Evolutionary conservation across 2,113 vertebrate species (phyloP), one percentile per base, ranked within the genome.

Genomic region (Cariama cristata): DNA sequence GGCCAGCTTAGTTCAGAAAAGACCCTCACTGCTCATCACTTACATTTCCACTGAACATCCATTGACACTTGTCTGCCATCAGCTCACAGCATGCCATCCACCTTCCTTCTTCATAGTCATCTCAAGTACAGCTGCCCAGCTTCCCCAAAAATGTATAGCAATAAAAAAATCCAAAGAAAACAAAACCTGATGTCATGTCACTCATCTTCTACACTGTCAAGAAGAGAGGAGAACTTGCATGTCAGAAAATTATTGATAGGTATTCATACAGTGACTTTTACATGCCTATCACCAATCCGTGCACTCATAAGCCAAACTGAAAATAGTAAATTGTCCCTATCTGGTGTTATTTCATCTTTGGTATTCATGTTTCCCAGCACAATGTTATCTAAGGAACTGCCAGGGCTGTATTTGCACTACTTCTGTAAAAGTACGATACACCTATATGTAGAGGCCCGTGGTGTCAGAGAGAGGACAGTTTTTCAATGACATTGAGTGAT

Each of bases 1-100:
- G 49, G 50, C 18, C 80, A 95, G 74, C 49, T 88, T 94, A 76
- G 62, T 62, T 96, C 58, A 79, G 58, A 96, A 95, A 90, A 69
- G 69, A 89, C 50, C 8, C 53, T 93, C 35, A 23, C 32, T 62
- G 89, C 49, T 96, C 42, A 86, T 77, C 86, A 76, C 80, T 96
- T 79, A 60, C 0, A 2, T 64, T 97, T 86, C 52, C 59, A 73
- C 66, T 52, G 80, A 96, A 85, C 49, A 21, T 42, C 20, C 62
- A 42, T 9, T 75, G 52, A 74, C 56, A 35, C 26, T 81, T 53
- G 35, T 88, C 68, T 96, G 56, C 69, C 81, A 84, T 80, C 66
- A 72, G 53, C 86, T 95, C 80, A 76, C 73, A 68, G 71, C 53
- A 88, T 44, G 45, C 55, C 28, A 38, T 93, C 28, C 28, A 63